Evolutionary conservation across 2,113 vertebrate genomes (phyloP).

Genomic region (Protomyctophum bolini): DNA sequence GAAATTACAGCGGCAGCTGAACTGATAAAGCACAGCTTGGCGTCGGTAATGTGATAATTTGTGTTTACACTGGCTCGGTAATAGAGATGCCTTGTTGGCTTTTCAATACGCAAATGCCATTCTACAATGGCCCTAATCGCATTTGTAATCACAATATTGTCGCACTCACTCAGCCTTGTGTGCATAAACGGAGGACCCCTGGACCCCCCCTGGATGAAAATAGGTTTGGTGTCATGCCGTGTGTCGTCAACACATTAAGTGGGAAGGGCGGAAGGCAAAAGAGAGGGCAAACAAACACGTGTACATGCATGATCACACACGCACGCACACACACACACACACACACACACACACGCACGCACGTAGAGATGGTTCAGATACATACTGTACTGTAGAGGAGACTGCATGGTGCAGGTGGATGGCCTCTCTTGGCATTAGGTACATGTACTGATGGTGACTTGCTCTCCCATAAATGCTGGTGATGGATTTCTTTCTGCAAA

Average conservation of each 20-base stretch:
- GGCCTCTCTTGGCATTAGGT: neutral
- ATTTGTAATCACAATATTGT: constrained; percentile 7
- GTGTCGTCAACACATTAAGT: neutral
- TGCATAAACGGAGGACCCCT: neutral
- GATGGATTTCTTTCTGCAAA: neutral
- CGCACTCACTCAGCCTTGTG: neutral
- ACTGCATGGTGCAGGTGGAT: neutral
- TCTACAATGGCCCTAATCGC: constrained; percentile 1
- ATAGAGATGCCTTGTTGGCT: constrained; percentile 4
- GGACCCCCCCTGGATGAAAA: neutral
- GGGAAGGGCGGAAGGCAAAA: neutral
- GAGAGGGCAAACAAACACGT: neutral
- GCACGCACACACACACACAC: neutral
- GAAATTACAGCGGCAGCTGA: constrained; percentile 1
- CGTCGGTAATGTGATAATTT: constrained; percentile 19
- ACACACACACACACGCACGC: neutral
- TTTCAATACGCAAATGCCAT: constrained; percentile 5
- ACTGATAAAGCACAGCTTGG: constrained; percentile 7
- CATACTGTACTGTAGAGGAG: neutral
- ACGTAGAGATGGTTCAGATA: neutral
- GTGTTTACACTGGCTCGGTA: constrained; percentile 8
- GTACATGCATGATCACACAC: neutral
- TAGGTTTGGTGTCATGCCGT: neutral
- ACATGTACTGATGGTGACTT: neutral
- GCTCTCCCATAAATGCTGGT: neutral